These are phyloP conservation scores for Dipus sagitta DNA, from an alignment of 2,797 vertebrate species.

Conservation along the genomic window DNA sequence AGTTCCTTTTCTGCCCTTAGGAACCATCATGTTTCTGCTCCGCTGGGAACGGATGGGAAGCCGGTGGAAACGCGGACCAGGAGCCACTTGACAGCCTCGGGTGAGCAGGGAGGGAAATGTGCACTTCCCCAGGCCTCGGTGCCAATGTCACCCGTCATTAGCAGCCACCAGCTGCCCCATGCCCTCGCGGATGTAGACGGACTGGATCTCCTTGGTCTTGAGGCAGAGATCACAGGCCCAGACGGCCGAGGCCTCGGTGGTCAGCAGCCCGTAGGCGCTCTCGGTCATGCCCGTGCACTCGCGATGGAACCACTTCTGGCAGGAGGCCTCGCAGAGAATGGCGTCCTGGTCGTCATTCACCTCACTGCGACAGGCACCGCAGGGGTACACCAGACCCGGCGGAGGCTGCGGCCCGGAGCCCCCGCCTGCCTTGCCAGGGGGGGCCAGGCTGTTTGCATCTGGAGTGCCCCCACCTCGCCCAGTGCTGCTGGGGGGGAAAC, in stretches of 20 bases:
- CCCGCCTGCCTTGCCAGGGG: slow-evolving; percentile 87
- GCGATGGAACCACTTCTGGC: slow-evolving; percentile 98
- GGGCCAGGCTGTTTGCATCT: slow-evolving; percentile 93
- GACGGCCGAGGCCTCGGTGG: slow-evolving; percentile 95
- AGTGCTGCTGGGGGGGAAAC: slow-evolving; percentile 91
- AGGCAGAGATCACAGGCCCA: slow-evolving; percentile 99
- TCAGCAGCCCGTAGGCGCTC: slow-evolving; percentile 96
- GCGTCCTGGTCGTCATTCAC: slow-evolving; percentile 98
- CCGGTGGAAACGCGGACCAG: slow-evolving; percentile 60
- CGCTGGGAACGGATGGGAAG: not conserved
- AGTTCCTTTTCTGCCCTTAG: slow-evolving; percentile 50
- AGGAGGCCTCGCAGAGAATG: slow-evolving; percentile 97
- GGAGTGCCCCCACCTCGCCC: slow-evolving; percentile 92
- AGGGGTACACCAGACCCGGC: slow-evolving; percentile 90
- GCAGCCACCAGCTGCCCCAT: slow-evolving; percentile 97
- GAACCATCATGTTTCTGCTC: slow-evolving; percentile 58
- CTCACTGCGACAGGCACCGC: slow-evolving; percentile 95
- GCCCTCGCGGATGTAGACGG: slow-evolving; percentile 96
- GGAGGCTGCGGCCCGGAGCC: slow-evolving; percentile 88
- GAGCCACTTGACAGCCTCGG: slow-evolving; percentile 51
- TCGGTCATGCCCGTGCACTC: slow-evolving; percentile 98
- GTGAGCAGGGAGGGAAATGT: slow-evolving; percentile 3
- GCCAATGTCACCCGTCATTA: slow-evolving; percentile 93
- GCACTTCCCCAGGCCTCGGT: not conserved
- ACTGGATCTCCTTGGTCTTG: slow-evolving; percentile 99